Evolutionary conservation across 2,888 invertebrate genomes (phyloP).

Genomic region (Megamerina dolium): DNA sequence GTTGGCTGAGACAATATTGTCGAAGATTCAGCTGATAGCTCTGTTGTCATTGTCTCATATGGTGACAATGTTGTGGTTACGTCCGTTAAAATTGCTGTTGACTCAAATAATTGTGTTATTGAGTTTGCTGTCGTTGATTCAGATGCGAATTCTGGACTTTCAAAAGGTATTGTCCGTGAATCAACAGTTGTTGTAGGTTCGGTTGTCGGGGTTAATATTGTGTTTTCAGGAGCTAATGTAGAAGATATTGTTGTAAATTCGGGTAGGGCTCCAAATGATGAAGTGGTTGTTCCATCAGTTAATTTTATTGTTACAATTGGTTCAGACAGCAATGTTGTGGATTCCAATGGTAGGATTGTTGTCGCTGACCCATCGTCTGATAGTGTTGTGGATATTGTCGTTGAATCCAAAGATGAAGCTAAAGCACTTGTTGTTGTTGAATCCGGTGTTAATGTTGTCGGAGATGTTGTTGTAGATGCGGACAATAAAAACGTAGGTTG

Average conservation of each 20-base stretch:
- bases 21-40: constrained; percentile 1
- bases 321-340: not conserved
- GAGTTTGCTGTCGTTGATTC: not conserved
- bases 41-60: not conserved
- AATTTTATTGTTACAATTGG: not conserved
- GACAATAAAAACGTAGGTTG: not conserved
- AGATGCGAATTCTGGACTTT: not conserved
- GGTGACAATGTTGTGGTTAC: not conserved
- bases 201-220: too few relatives aligned
- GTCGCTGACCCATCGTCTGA: not conserved
- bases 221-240: too few relatives aligned
- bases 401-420: not conserved
- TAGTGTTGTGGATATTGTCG: not conserved
- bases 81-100: not conserved
- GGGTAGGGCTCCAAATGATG: not conserved
- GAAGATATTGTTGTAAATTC: not conserved
- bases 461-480: not conserved
- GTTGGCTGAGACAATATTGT: too few relatives aligned
- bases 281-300: not conserved
- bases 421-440: not conserved
- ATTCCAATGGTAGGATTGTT: not conserved
- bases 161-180: not conserved
- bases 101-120: not conserved
- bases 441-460: not conserved
- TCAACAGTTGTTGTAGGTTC: too few relatives aligned